Evolutionary conservation across 2,113 vertebrate genomes (phyloP).

Genomic region (Dromas ardeola): DNA sequence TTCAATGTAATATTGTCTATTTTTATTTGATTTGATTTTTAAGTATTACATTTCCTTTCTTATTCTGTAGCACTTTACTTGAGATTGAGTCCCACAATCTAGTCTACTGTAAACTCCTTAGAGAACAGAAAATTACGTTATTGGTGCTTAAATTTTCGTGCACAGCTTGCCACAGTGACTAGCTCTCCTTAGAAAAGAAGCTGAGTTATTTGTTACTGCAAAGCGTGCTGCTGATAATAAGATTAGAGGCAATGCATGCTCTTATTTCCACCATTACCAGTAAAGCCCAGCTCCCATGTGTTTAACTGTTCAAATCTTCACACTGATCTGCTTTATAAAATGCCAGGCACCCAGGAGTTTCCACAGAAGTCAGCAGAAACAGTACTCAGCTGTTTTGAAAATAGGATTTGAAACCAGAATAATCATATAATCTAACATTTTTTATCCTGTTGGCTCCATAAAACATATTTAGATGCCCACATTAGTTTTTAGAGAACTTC

Average conservation of each 20-base stretch:
- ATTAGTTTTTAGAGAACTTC: background rate
- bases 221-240: background rate
- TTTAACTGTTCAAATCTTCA: background rate
- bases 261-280: background rate
- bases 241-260: background rate
- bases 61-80: background rate
- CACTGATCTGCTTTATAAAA: background rate
- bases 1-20: background rate
- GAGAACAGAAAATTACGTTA: background rate
- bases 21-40: background rate
- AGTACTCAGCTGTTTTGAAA: background rate
- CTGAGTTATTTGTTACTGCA: background rate
- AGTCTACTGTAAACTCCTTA: background rate
- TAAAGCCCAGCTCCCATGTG: background rate
- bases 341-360: background rate
- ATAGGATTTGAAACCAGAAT: background rate
- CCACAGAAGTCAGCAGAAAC: background rate
- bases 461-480: background rate
- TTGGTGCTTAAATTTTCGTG: background rate
- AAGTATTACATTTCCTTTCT: background rate
- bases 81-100: background rate
- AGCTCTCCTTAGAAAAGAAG: background rate
- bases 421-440: background rate
- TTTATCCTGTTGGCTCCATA: background rate
- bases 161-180: conserved; percentile 8